These are phyloP conservation scores for Zoanthus sociatus DNA, from an alignment of 92 coral and sea anemone genomes.

Conservation along the genomic window DNA sequence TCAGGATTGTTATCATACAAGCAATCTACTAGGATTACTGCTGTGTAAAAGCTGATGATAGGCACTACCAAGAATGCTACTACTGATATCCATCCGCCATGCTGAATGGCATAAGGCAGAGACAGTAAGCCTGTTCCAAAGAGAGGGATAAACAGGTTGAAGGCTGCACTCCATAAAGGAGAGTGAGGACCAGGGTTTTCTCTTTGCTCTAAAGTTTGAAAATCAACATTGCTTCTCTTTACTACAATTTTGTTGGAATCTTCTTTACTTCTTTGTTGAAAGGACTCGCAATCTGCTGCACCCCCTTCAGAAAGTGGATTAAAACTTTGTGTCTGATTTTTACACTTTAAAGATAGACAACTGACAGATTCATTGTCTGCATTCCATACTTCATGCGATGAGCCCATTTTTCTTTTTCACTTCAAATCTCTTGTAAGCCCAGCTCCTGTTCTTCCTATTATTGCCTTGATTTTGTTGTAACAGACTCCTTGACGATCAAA, in stretches of 20 bases:
- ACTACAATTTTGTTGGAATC: background rate
- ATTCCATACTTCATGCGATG: background rate
- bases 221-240: background rate
- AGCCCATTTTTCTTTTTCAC: background rate
- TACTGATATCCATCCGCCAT: constrained; percentile 23
- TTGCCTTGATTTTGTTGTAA: no score
- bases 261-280: background rate
- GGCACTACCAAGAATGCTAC: constrained; percentile 16
- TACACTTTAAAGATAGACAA: background rate
- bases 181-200: background rate
- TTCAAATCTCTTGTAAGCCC: no score
- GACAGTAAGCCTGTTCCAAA: constrained; percentile 28
- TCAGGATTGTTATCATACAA: constrained; percentile 19
- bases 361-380: background rate
- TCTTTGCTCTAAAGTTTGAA: background rate
- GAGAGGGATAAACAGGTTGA: constrained; percentile 10
- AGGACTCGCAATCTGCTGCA: background rate
- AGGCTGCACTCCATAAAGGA: constrained; percentile 15
- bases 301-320: background rate
- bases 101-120: constrained; percentile 25
- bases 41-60: constrained; percentile 7
- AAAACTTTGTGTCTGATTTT: background rate
- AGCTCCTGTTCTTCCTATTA: no score
- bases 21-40: constrained; percentile 14
- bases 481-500: no score